Evolutionary conservation across 2,888 invertebrate species (phyloP), one percentile per base, ranked within the genome.

Genomic region (Augiades crinisus): DNA sequence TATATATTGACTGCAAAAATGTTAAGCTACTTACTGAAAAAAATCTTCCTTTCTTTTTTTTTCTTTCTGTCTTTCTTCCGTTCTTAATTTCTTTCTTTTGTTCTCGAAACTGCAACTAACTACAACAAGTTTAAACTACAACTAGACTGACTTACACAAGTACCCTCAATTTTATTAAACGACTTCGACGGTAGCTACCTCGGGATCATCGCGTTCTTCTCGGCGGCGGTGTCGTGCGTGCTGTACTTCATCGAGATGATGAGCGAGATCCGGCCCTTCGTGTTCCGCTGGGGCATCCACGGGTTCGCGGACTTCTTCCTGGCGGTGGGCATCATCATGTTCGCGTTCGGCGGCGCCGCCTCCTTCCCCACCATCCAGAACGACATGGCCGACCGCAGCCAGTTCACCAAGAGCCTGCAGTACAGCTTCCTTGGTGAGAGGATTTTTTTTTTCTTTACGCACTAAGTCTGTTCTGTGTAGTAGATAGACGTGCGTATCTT

Each of bases 361-460:
- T 92, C 93, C 1, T 95, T 95, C 77, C 95, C 95, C 2, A 95
- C 95, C 0, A 94, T 95, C 47, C 95, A 95, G 72, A 94, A 94
- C 62, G 95, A 95, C 65, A 95, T 95, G 95, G 78, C 78, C 14
- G 91, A 94, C 55, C 93, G 92, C 63, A 78, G 78, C 4, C 87
- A 93, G 63, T 95, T 95, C 71, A 86, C 92, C n/a, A 90, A 82
- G 57, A 91, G 93, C 54, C 84, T 94, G 13, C 69, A 90, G 13
- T 87, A 92, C 55, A 93, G 92, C 19, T 94, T 93, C 68, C 50
- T 81, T 19, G 91, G 94, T 94, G 75, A 79, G 83, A 13, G n/a
- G n/a, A n/a, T n/a, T n/a, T n/a, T n/a, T n/a, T n/a, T n/a, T n/a
- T n/a, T n/a, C n/a, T n/a, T n/a, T n/a, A n/a, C n/a, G n/a, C n/a